Base-by-base conservation (phyloP, 2,113 vertebrate genomes). In the Pangasianodon gigas region DNA sequence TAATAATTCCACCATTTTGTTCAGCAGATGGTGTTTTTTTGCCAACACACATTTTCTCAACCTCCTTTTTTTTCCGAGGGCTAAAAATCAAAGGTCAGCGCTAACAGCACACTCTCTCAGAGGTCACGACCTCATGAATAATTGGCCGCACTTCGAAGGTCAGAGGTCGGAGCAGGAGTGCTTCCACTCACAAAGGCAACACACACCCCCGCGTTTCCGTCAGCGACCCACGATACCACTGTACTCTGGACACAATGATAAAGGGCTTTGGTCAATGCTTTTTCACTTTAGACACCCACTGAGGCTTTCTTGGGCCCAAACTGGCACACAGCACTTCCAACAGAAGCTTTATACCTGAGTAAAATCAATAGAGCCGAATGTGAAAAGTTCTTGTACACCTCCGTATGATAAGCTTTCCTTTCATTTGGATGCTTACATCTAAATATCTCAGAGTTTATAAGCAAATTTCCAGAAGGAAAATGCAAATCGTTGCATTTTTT, bases 141-240 rank as follows among this genome's bases (percentile, higher is more conserved):
- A 92, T 90, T 90, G 44, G 74, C 51, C 19, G 48, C 90, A 51
- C 79, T 88, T 81, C 37, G 56, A 69, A 65, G 88, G 88, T 87
- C 77, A 90, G 85, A 87, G 75, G 92, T 90, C 92, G 65, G 75
- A 58, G n/a, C 74, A 85, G 74, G 85, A 91, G 90, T 90, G 89
- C 87, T 87, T 79, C 88, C 41, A 26, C 58, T 86, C 79, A 91
- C 88, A 92, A 88, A 92, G 77, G 71, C 74, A 26, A 44, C 90
- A 79, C 79, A 79, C 52, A 87, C 7, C 52, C 74, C 21, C 44
- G 11, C 26, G 14, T 24, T 84, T 69, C 62, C 46, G 16, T 81
- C 44, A 2, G 16, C 62, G 52, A 52, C 67, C 84, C 75, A 56
- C 74, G 74, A 82, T 80, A 69, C 84, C 48, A 8, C 88, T 85